Percentiles rank a stretch among this genome's conserved stretches.
These are phyloP conservation scores for Cremastinae sp. DNA, from an alignment of 2,888 invertebrate species.

Conservation along the genomic window DNA sequence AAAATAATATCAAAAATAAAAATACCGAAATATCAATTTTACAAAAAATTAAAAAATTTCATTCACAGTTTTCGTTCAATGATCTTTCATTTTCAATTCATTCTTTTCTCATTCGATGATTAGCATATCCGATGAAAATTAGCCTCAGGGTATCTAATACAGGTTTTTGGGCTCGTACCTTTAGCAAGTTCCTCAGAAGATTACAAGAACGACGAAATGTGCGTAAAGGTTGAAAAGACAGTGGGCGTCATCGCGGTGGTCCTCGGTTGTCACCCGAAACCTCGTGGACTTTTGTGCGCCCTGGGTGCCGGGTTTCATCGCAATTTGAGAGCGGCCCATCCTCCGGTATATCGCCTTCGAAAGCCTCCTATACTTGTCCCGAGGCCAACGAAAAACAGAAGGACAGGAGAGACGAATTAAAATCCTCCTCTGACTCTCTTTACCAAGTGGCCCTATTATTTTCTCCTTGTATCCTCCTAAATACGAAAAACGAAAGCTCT, in stretches of 20 bases:
- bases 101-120: slow-evolving; percentile 18
- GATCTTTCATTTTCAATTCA: slow-evolving; percentile 15
- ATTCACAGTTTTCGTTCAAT: background rate
- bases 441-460: slow-evolving; percentile 14
- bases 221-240: slow-evolving; percentile 48
- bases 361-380: slow-evolving; percentile 33
- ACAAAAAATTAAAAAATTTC: too few relatives aligned
- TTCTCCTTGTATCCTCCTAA: background rate
- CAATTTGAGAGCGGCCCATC: slow-evolving; percentile 77
- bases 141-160: slow-evolving; percentile 16
- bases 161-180: slow-evolving; percentile 21
- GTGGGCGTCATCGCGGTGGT: slow-evolving; percentile 78
- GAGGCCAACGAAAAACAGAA: slow-evolving; percentile 43
- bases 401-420: slow-evolving; percentile 15
- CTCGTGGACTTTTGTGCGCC: slow-evolving; percentile 67
- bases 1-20: too few relatives aligned
- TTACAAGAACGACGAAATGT: slow-evolving; percentile 38
- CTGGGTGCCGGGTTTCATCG: slow-evolving; percentile 78
- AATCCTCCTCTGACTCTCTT: slow-evolving; percentile 30
- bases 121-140: slow-evolving; percentile 1
- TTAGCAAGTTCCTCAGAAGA: slow-evolving; percentile 37
- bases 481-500: slow-evolving; percentile 15
- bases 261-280: slow-evolving; percentile 78
- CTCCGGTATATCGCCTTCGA: slow-evolving; percentile 59
- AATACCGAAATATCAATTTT: too few relatives aligned